Conservation (phyloP, 2,113 vertebrate species). For the Peromyscus maniculatus region DNA sequence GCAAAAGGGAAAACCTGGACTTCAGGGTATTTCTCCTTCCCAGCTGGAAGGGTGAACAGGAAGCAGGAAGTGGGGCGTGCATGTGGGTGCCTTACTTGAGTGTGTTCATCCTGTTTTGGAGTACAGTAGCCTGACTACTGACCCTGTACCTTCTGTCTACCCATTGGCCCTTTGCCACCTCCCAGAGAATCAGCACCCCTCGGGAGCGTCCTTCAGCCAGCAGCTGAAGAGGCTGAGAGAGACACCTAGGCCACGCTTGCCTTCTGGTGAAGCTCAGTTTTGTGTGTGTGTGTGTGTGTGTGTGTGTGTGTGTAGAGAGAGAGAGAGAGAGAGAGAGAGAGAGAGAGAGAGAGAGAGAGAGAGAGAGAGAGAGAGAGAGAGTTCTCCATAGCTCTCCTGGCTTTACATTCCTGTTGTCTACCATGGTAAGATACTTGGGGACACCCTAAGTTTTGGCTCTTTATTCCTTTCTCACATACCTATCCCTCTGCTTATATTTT, state of each 20-base stretch:
- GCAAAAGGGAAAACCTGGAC: neutral
- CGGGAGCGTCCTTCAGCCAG: neutral
- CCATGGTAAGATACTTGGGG: neutral
- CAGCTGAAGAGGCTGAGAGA: neutral
- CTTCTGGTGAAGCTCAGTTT: neutral
- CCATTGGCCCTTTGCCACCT: neutral
- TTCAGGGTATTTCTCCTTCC: neutral
- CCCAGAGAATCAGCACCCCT: neutral
- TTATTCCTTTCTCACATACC: neutral
- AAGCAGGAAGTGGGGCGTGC: fast-evolving
- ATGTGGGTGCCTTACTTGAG: neutral
- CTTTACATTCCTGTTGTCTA: neutral
- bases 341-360: too few species aligned
- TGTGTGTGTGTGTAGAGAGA: too few species aligned
- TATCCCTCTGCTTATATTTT: neutral
- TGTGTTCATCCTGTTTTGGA: fast-evolving
- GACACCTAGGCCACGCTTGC: neutral
- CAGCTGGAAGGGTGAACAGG: neutral
- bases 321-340: too few species aligned
- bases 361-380: too few species aligned
- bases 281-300: neutral
- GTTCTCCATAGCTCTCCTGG: neutral
- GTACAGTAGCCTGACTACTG: neutral
- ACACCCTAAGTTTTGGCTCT: neutral
- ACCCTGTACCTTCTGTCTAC: neutral